Evolutionary conservation across 2,888 invertebrate species (phyloP), one percentile per base, ranked within the genome.

Genomic region (Shargacucullia verbasci): DNA sequence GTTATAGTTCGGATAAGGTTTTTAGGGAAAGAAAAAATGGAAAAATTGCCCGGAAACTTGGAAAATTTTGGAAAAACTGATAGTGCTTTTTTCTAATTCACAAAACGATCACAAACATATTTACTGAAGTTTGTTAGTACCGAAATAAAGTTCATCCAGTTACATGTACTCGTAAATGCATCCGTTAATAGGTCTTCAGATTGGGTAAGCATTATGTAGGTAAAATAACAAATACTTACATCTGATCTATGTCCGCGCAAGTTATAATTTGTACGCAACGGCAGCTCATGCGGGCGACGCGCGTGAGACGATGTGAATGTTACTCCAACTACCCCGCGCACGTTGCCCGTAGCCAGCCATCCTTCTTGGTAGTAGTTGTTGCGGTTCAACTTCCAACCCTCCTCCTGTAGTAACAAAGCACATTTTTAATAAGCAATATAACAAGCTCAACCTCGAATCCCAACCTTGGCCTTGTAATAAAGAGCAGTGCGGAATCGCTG

Each of bases 281-380:
- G 99, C 85, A 97, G 95, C 85, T 98, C 98, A 80, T 97, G 96
- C 77, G 97, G 97, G 78, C 97, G 97, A 79, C 97, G 96, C 92
- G 98, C 98, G 89, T 98, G 98, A 67, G 98, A 98, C 44, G 99
- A 98, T 54, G 99, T 99, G 91, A 98, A 99, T 57, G 99, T 99
- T 49, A 99, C 98, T 55, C 99, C 99, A 55, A 99, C 98, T 76
- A 99, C 97, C 38, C 99, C 98, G 78, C 98, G 96, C 60, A 98
- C 97, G 90, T 99, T 99, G 76, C 99, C 99, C 41, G 98, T 98
- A 64, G 99, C 98, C 84, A 99, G 94, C 99, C 99, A 99, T 45
- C 99, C 99, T 91, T 99, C 99, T 93, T 99, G 98, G 87, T 99
- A 99, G 91, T 99, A 99, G 94, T 98, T 98, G 83, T 97, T 97